phyloP scores from a whole-genome alignment of 2,888 invertebrate species.

The Ichneumoninae sp. region DNA sequence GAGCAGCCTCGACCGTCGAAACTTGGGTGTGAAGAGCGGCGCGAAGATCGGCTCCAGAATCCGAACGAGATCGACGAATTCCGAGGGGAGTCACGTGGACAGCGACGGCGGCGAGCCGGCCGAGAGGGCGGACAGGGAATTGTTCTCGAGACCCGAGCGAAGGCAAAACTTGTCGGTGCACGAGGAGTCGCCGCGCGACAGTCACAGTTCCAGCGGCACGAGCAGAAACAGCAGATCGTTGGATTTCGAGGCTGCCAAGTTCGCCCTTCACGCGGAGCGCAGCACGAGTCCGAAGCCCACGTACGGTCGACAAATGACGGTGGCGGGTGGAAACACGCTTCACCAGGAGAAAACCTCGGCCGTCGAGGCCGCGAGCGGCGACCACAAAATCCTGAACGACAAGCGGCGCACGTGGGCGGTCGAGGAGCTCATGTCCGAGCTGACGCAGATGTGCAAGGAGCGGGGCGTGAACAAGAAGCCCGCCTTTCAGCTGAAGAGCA shows the following conservation, averaged over 20 bases:
- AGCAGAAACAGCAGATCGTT: constrained; percentile 64
- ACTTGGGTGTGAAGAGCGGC: constrained; percentile 41
- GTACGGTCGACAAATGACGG: constrained; percentile 67
- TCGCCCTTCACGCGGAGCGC: constrained; percentile 54
- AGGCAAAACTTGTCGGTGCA: constrained; percentile 56
- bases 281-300: constrained; percentile 63
- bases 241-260: constrained; percentile 60
- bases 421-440: constrained; percentile 79
- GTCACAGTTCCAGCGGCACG: constrained; percentile 65
- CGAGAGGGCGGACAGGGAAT: constrained; percentile 46
- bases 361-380: constrained; percentile 6
- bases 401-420: constrained; percentile 81
- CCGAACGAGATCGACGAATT: constrained; percentile 65
- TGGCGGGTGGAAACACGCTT: constrained; percentile 53
- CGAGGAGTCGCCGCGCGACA: constrained; percentile 56
- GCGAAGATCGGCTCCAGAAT: constrained; percentile 38
- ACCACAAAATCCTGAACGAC: constrained; percentile 74
- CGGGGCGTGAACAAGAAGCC: constrained; percentile 65
- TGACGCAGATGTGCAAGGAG: constrained; percentile 74
- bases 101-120: constrained; percentile 59
- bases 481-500: constrained; percentile 69
- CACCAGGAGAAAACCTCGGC: constrained; percentile 47
- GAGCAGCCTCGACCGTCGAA: constrained; percentile 68
- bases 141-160: constrained; percentile 33
- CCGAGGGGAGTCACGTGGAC: constrained; percentile 67